Base-by-base conservation (phyloP, 2,113 vertebrate genomes). In the Eclectus roratus region DNA sequence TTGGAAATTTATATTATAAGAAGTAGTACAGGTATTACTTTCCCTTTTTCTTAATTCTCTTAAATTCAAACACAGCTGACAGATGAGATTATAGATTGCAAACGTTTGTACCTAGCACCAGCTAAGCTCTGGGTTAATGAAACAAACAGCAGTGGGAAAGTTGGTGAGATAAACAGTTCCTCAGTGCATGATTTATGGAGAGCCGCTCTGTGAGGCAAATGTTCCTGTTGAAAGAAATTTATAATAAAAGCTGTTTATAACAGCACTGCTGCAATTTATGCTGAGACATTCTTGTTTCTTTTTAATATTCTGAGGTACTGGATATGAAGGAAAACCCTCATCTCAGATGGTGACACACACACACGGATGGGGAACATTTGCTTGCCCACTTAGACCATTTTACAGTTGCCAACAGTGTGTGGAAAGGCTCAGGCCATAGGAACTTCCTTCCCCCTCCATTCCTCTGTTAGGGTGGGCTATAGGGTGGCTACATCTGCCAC, bases 131-230 rank as follows among this genome's bases (percentile, higher is more conserved):
- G 69, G 85, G 84, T 76, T 89, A 93, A 43, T 88, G 91, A 86
- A 91, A 91, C 92, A 91, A 90, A 60, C 46, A 69, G 44, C 78
- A 68, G 23, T 86, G 80, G 85, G 72, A 84, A 91, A 86, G 77
- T 91, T 84, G 72, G 80, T 84, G 88, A 93, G 64, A 66, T 77
- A 79, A 91, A 96, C 72, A 64, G 68, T 80, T 90, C 86, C 68
- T 74, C 72, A 39, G 50, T 47, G 27, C 44, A 11, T 64, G 64
- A 71, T 86, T 77, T 76, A 72, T 83, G 80, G 80, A 91, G 82
- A 90, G 17, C 83, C 68, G 80, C 39, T 86, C 70, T 71, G 58
- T 49, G 47, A 61, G 94, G 85, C 55, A 88, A 78, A 55, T 80
- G 55, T 84, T 93, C 83, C 80, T 68, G 2, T 13, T 94, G 90